These are phyloP conservation scores for Bilobella aurantiaca DNA, from an alignment of 1,140 invertebrate genomes.

Conservation along the genomic window DNA sequence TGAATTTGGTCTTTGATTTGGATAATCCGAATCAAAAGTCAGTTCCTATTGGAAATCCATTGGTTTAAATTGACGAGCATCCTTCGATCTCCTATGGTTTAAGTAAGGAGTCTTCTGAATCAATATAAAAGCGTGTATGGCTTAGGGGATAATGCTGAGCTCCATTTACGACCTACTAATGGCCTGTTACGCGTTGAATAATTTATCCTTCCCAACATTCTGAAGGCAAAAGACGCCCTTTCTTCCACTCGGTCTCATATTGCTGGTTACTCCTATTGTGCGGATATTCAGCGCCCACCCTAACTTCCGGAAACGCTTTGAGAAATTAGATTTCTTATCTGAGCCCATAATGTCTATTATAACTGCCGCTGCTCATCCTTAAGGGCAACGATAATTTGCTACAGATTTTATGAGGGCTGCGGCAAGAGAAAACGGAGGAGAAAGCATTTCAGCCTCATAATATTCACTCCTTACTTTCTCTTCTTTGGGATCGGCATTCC, in stretches of 20 bases:
- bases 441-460: no score
- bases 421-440: no score
- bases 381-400: neutral
- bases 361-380: neutral
- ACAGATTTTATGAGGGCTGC: neutral
- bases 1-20: no score
- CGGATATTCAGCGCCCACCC: neutral
- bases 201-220: neutral
- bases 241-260: no score
- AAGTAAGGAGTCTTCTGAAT: no score
- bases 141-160: neutral
- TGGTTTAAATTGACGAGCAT: no score
- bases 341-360: neutral
- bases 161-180: constrained; percentile 5
- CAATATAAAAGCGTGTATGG: neutral
- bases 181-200: neutral
- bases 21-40: no score
- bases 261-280: no score
- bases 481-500: neutral
- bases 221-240: neutral
- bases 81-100: no score
- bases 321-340: neutral
- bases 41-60: no score
- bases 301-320: neutral
- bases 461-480: neutral